A percentile compares a stretch with the other conserved stretches of the same genome.
Conservation (phyloP, 2,797 vertebrate species). For the Avahi laniger region DNA sequence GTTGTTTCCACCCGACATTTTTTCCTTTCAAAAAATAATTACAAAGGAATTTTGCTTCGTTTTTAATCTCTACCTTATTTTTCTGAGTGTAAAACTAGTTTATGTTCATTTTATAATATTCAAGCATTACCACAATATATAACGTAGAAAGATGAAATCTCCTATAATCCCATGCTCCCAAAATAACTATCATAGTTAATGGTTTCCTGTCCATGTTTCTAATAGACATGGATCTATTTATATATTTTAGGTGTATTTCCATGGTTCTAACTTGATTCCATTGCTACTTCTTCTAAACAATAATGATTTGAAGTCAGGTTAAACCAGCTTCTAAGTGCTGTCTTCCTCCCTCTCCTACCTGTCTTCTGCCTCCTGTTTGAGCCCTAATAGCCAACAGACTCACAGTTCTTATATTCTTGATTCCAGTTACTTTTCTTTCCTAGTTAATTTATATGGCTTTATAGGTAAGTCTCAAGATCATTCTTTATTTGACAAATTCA, state of each 20-base stretch:
- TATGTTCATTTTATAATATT: background rate
- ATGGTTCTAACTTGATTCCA: background rate
- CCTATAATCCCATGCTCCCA: background rate
- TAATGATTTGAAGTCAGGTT: background rate
- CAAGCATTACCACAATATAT: slow-evolving; percentile 4
- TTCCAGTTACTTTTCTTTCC: background rate
- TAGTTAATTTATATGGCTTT: background rate
- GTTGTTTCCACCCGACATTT: background rate
- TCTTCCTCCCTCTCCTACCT: background rate
- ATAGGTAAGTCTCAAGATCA: background rate
- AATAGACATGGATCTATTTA: background rate
- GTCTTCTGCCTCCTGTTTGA: background rate
- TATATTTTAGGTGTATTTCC: background rate
- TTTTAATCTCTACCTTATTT: slow-evolving; percentile 8
- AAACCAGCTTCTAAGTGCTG: background rate
- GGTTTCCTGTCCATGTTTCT: background rate
- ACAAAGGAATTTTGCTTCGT: slow-evolving; percentile 4
- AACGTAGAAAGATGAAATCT: background rate
- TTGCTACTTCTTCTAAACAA: background rate
- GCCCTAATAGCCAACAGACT: background rate
- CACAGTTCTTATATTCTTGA: background rate
- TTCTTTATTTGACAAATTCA: background rate
- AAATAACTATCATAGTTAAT: slow-evolving; percentile 24
- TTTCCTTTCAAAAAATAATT: slow-evolving; percentile 23
- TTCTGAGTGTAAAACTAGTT: slow-evolving; percentile 19